Evolutionary conservation across 2,888 invertebrate genomes (phyloP), one percentile per base, ranked within the genome.

Genomic region (Lepidocyrtinus sp.): DNA sequence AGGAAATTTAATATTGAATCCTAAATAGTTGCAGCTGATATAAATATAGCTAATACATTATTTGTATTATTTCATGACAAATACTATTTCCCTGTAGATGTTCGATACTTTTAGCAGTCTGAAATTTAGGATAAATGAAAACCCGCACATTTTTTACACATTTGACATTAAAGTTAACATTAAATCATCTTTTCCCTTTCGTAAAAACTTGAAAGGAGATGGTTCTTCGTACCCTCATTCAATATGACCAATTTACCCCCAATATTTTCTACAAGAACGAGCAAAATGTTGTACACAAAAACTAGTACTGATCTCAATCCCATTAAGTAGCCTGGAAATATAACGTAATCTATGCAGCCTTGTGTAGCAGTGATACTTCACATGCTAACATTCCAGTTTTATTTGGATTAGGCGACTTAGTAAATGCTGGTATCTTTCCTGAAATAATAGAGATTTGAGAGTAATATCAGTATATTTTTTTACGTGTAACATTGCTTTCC

Each of bases 271-370:
- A 25, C 61, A 63, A 19, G 24, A 45, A 9, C 5, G 46, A 67
- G 22, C 21, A 69, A 67, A 5, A 12, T 55, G 55, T n/a, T n/a
- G n/a, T n/a, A 70, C 55, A 59, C 59, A 61, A 65, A 67, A 65
- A 50, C 67, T 67, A 61, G 27, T 50, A 3, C 64, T 67, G 75
- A 75, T 75, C 75, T 46, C 65, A 50, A 55, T 63, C 50, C 75
- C 59, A 63, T 68, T 68, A 75, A 61, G 50, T 22, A 26, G 65
- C n/a, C 59, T 17, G 62, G 24, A 17, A 55, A 26, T 68, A 61
- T 75, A 59, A 36, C 21, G 19, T 17, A 69, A 75, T 75, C 70
- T 70, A 62, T 64, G 63, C 64, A 71, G n/a, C n/a, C n/a, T n/a
- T n/a, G n/a, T 71, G 24, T 24, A 46, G 61, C 22, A 15, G n/a